Conservation (phyloP, 2,888 invertebrate genomes). For the Stratiomys singularior region DNA sequence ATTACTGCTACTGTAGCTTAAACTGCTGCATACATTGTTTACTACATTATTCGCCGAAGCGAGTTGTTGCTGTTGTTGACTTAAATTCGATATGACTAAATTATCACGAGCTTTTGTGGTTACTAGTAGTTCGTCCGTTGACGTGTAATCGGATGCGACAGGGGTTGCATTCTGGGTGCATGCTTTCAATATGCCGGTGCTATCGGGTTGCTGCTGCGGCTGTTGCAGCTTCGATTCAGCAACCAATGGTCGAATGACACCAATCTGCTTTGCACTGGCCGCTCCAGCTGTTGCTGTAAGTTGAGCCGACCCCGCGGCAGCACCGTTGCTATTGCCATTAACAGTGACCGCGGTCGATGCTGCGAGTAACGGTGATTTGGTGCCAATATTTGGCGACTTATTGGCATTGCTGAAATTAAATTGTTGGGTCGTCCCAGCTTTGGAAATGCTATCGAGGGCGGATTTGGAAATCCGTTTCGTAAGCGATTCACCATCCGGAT, state of each 20-base stretch:
- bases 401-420: constrained; percentile 60
- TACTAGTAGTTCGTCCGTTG: constrained; percentile 38
- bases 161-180: background rate
- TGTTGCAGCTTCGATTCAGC: too few relatives aligned
- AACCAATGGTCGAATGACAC: constrained; percentile 68
- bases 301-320: constrained; percentile 50
- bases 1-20: constrained; percentile 12
- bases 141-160: constrained; percentile 13
- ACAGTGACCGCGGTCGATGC: constrained; percentile 53
- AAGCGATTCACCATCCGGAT: constrained; percentile 55
- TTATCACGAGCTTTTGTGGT: constrained; percentile 51
- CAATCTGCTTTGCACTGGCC: constrained; percentile 67
- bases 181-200: constrained; percentile 14
- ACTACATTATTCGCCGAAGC: constrained; percentile 50
- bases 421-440: constrained; percentile 74
- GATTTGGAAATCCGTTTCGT: constrained; percentile 67
- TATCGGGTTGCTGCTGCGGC: constrained; percentile 40
- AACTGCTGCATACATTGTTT: constrained; percentile 43
- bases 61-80: constrained; percentile 51
- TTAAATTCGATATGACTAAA: constrained; percentile 52
- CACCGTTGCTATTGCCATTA: constrained; percentile 54
- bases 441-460: constrained; percentile 75
- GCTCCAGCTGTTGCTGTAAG: constrained; percentile 6
- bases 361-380: constrained; percentile 55
- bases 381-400: background rate